A percentile compares a stretch with the other conserved stretches of the same genome.
Evolutionary conservation across 2,797 vertebrate species (phyloP).

Genomic region (Melanotaenia parkinsoni): DNA sequence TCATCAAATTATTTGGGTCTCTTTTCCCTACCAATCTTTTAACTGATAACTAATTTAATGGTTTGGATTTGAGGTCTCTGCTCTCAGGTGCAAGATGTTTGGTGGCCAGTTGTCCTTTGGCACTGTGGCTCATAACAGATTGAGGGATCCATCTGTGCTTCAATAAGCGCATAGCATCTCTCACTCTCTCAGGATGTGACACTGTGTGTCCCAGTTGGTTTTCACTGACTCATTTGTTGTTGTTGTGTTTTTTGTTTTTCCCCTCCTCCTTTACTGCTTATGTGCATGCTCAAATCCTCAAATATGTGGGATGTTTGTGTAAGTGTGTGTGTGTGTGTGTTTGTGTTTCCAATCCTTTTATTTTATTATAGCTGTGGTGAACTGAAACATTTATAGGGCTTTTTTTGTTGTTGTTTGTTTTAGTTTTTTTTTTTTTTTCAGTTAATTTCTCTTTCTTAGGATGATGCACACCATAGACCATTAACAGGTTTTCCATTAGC

Average conservation of each 20-base stretch:
- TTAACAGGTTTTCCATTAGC: conserved; percentile 82
- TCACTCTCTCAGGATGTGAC: conserved; percentile 72
- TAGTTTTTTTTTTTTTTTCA: too few relatives aligned
- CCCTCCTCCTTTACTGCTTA: conserved; percentile 45
- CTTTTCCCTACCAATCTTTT: background rate
- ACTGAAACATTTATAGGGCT: conserved; percentile 32
- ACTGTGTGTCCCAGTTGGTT: conserved; percentile 76
- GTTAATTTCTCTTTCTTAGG: conserved; percentile 40
- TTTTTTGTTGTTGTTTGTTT: background rate
- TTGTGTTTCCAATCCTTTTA: conserved; percentile 43
- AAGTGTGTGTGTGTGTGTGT: conserved; percentile 30
- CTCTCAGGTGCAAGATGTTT: conserved; percentile 57
- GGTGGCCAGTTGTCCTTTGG: conserved; percentile 62
- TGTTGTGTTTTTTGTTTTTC: conserved; percentile 22
- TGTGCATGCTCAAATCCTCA: conserved; percentile 21
- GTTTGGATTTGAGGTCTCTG: conserved; percentile 9
- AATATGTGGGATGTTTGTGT: conserved; percentile 32
- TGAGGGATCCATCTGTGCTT: conserved; percentile 73
- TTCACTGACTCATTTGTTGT: conserved; percentile 75
- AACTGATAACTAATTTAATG: conserved; percentile 9
- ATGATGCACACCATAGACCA: conserved; percentile 67
- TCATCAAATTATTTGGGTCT: background rate
- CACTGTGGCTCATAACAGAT: conserved; percentile 62
- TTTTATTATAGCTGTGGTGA: conserved; percentile 33
- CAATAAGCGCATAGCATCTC: conserved; percentile 60